These are phyloP conservation scores for Gavia stellata DNA, from an alignment of 2,113 vertebrate genomes.

Conservation along the genomic window DNA sequence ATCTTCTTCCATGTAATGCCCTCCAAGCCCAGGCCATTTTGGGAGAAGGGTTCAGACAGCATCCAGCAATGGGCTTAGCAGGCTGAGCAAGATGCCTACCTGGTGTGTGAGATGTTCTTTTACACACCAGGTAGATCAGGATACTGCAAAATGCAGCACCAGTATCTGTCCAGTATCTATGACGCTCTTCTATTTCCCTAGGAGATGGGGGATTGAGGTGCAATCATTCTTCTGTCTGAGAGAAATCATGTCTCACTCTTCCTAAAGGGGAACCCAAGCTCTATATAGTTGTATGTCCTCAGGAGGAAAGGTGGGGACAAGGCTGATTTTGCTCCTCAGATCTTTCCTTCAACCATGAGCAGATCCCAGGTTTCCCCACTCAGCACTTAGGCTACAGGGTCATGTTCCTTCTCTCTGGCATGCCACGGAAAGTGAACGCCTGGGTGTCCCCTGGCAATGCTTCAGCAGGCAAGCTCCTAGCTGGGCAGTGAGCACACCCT, in stretches of 20 bases:
- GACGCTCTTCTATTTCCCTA: background rate
- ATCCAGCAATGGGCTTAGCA: background rate
- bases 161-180: background rate
- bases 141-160: background rate
- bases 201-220: background rate
- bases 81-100: background rate
- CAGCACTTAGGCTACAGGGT: background rate
- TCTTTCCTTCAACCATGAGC: background rate
- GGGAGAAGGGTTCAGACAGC: background rate
- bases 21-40: background rate
- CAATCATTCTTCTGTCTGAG: background rate
- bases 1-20: background rate
- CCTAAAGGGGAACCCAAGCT: background rate
- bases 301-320: background rate
- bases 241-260: background rate
- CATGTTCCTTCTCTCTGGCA: background rate
- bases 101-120: background rate
- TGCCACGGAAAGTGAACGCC: background rate
- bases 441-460: background rate
- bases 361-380: background rate
- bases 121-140: accelerated
- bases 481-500: background rate
- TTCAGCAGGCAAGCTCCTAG: background rate
- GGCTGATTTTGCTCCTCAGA: background rate
- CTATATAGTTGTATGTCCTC: background rate